A percentile compares a stretch with the other conserved stretches of the same genome.
These are phyloP conservation scores for Macquaria ambigua DNA, from an alignment of 2,113 vertebrate genomes.

Conservation along the genomic window DNA sequence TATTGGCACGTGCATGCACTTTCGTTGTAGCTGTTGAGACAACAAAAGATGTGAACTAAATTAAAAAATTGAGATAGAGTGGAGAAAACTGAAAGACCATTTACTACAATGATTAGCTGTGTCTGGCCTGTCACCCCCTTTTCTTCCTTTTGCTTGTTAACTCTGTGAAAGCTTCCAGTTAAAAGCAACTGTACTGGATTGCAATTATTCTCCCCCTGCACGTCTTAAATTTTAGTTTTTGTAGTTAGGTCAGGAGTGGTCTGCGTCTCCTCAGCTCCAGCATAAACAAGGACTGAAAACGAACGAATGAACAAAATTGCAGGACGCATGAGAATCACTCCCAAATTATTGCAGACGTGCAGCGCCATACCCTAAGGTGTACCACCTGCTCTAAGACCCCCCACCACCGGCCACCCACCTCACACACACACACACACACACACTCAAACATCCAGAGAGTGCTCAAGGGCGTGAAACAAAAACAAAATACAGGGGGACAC, in stretches of 20 bases:
- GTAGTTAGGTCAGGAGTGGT: constrained; percentile 15
- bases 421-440: constrained; percentile 43
- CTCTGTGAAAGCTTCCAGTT: constrained; percentile 17
- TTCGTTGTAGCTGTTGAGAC: neutral
- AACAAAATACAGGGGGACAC: constrained; percentile 38
- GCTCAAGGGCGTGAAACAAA: constrained; percentile 52
- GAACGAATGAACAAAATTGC: neutral
- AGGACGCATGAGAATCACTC: constrained; percentile 16
- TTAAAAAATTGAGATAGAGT: neutral
- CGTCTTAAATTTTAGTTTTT: neutral
- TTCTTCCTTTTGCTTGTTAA: constrained; percentile 29
- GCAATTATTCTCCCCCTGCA: constrained; percentile 27
- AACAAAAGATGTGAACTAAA: neutral
- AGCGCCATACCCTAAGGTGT: constrained; percentile 45
- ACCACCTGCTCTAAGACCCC: constrained; percentile 62
- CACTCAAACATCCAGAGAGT: constrained; percentile 32
- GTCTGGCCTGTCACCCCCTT: neutral
- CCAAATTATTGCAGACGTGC: constrained; percentile 45
- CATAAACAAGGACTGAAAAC: neutral
- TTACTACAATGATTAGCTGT: constrained; percentile 1
- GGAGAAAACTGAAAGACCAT: neutral
- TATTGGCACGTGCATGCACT: neutral
- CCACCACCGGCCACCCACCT: constrained; percentile 40
- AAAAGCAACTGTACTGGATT: constrained; percentile 4
- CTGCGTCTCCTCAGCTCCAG: neutral